Evolutionary conservation across 2,113 vertebrate genomes (phyloP).

Genomic region (Oriolus oriolus): DNA sequence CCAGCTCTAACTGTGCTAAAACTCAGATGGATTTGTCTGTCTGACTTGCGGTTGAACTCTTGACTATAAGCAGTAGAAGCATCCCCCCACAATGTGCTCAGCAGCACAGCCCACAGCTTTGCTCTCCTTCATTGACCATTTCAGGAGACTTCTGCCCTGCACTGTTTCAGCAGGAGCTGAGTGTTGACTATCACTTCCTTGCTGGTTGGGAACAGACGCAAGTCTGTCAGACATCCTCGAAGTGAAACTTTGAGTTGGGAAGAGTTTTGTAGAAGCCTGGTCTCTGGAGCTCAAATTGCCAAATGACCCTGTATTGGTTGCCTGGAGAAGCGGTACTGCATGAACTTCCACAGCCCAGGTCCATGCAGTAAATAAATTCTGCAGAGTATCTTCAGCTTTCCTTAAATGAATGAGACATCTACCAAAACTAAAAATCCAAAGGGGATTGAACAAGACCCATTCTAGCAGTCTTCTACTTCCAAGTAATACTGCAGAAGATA

Average conservation of each 20-base stretch:
- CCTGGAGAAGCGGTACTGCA: neutral
- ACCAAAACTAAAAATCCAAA: neutral
- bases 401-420: neutral
- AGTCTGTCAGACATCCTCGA: neutral
- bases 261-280: neutral
- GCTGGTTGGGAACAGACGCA: neutral
- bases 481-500: neutral
- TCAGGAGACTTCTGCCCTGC: neutral
- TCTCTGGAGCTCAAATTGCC: neutral
- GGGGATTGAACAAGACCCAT: rapidly evolving
- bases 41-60: neutral
- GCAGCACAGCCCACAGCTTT: neutral
- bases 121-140: neutral
- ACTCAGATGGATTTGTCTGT: neutral
- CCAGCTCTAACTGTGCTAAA: neutral
- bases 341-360: neutral
- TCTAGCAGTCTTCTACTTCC: neutral
- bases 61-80: neutral
- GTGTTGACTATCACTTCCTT: neutral
- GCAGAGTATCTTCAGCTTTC: neutral
- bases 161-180: neutral
- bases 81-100: neutral
- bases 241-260: neutral
- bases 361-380: neutral
- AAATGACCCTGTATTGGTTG: neutral